Evolutionary conservation across 2,888 invertebrate genomes (phyloP).

Genomic region (Calameuta filiformis): DNA sequence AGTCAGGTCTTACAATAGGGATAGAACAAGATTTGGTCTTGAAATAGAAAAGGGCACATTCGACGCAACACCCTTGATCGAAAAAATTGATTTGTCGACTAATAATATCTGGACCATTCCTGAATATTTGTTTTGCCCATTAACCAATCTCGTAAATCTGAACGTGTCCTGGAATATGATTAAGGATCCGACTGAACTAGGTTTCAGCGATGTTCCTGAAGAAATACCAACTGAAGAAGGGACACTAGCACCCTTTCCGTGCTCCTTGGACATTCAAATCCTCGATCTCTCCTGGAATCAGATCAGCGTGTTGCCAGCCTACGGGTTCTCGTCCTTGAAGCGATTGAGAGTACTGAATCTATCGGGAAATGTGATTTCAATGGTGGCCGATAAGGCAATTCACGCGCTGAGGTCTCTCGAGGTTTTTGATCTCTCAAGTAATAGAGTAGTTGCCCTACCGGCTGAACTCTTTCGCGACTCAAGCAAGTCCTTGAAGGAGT

Average conservation of each 20-base stretch:
- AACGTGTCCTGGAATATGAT: constrained; percentile 90
- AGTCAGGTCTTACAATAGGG: constrained; percentile 60
- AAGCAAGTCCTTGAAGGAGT: constrained; percentile 83
- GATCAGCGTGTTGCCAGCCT: constrained; percentile 83
- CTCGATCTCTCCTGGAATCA: constrained; percentile 88
- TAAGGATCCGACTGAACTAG: constrained; percentile 88
- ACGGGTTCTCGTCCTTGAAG: constrained; percentile 83
- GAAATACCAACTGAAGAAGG: constrained; percentile 54
- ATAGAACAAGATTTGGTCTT: constrained; percentile 79
- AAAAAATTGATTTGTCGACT: constrained; percentile 85
- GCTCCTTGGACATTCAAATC: constrained; percentile 83
- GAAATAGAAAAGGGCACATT: constrained; percentile 85
- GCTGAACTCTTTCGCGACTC: constrained; percentile 86
- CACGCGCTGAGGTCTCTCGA: constrained; percentile 84
- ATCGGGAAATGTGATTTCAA: constrained; percentile 89
- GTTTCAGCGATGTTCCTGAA: constrained; percentile 74
- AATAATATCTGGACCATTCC: constrained; percentile 93
- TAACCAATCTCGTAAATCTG: constrained; percentile 81
- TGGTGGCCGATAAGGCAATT: constrained; percentile 87
- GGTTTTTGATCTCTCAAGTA: constrained; percentile 89
- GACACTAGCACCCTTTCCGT: constrained; percentile 67
- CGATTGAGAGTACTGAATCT: constrained; percentile 84
- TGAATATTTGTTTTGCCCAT: constrained; percentile 84
- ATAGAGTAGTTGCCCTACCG: constrained; percentile 89
- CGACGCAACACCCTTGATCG: constrained; percentile 80